These are phyloP conservation scores for Icerya purchasi DNA, from an alignment of 2,888 invertebrate genomes.

Conservation along the genomic window DNA sequence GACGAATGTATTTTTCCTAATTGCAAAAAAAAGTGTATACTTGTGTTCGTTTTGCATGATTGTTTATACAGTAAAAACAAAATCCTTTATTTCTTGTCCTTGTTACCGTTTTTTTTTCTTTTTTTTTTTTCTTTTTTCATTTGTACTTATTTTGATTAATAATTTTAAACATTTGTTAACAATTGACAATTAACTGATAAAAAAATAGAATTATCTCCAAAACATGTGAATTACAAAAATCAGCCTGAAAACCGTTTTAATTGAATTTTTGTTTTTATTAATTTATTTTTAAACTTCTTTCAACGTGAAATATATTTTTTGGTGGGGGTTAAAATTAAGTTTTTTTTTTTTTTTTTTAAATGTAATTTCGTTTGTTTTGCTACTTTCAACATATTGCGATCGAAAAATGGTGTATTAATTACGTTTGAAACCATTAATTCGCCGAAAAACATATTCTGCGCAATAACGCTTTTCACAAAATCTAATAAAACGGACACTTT, in stretches of 20 bases:
- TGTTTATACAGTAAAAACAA: not conserved
- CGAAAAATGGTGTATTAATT: too few species aligned
- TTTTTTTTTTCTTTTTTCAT: slow-evolving; percentile 5
- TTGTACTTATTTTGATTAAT: not conserved
- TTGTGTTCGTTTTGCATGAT: not conserved
- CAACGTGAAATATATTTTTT: not conserved
- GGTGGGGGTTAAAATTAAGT: not conserved
- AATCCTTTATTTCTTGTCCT: not conserved
- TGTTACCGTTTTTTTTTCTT: not conserved
- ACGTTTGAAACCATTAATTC: too few species aligned
- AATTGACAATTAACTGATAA: slow-evolving; percentile 20
- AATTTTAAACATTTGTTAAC: slow-evolving; percentile 21
- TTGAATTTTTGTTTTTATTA: slow-evolving; percentile 6
- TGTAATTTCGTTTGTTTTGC: not conserved
- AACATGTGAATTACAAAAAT: slow-evolving; percentile 12
- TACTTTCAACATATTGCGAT: not conserved
- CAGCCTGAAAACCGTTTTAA: too few species aligned
- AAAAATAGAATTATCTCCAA: not conserved
- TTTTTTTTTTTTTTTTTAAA: slow-evolving; percentile 1
- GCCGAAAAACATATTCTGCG: too few species aligned
- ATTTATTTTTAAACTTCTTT: not conserved
- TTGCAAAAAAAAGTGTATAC: not conserved
- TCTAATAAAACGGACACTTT: too few species aligned
- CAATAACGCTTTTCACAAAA: too few species aligned
- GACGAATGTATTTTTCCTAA: not conserved